Evolutionary conservation across 2,888 invertebrate genomes (phyloP).

Genomic region (Agonopterix subpropinquella): DNA sequence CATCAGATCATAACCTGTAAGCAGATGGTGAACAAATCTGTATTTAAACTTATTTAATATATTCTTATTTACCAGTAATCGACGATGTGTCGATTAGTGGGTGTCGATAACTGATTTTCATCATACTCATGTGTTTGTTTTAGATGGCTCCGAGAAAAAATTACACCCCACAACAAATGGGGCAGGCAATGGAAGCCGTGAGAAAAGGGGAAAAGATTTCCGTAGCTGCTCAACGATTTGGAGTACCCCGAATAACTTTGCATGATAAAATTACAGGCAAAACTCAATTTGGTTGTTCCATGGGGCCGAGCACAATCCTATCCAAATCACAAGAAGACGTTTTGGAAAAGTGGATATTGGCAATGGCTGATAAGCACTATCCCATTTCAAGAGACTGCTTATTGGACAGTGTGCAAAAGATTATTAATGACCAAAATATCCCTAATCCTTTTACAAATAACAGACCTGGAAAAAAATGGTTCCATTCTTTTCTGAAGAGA

Average conservation of each 20-base stretch:
- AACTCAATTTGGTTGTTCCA: slow-evolving; percentile 8
- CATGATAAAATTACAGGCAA: slow-evolving; percentile 10
- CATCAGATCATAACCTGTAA: neutral
- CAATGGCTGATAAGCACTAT: slow-evolving; percentile 1
- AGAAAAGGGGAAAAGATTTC: slow-evolving; percentile 16
- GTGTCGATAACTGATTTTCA: neutral
- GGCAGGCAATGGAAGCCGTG: slow-evolving; percentile 6
- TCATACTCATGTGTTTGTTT: neutral
- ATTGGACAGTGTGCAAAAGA: slow-evolving; percentile 1
- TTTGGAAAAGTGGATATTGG: neutral
- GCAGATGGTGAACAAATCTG: neutral
- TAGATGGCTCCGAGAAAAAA: slow-evolving; percentile 10
- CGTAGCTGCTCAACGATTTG: neutral
- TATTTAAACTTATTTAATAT: neutral
- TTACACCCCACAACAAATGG: slow-evolving; percentile 11
- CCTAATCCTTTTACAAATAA: neutral
- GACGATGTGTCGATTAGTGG: neutral
- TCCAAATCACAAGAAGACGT: slow-evolving; percentile 5
- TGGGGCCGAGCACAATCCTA: slow-evolving; percentile 8
- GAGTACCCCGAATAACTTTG: slow-evolving; percentile 4
- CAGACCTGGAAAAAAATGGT: neutral
- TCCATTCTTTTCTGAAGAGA: neutral
- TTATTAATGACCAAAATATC: neutral
- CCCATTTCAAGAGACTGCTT: slow-evolving; percentile 1
- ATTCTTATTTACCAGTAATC: neutral